Evolutionary conservation across 2,797 vertebrate species (phyloP), one percentile per base, ranked within the genome.

Genomic region (Tangara arthus): DNA sequence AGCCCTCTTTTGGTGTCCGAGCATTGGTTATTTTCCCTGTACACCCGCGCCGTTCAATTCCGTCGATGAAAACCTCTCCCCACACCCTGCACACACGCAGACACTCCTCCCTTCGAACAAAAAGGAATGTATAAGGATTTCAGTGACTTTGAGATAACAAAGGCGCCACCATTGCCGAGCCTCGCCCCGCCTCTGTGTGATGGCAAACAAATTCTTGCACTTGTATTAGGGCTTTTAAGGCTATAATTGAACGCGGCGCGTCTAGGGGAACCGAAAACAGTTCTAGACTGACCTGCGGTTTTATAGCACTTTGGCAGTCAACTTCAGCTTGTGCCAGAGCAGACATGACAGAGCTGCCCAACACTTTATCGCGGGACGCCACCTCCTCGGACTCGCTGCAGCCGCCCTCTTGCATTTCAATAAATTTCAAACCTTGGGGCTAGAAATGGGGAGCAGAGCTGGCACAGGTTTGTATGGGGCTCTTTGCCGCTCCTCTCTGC

Each of bases 121-220:
- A 97, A 97, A 97, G 97, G 96, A 96, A 97, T 95, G 96, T 95
- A 77, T 94, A 94, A 96, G 96, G 97, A 95, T 97, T 97, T 96
- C 97, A 93, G 97, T 92, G 97, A 97, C 97, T 97, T 97, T 97
- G 97, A 96, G 95, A 98, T 98, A 98, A 98, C 98, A 98, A 98
- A 98, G 97, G 97, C 96, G 97, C 98, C 97, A 97, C 98, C 98
- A 98, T 95, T 97, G 97, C 95, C 77, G 93, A 97, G 97, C 93
- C 97, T 98, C 93, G 98, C 98, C 98, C 98, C 98, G 98, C 99
- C 99, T 99, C 98, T 98, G 92, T 93, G 97, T 98, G 98, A 98
- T 98, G 98, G 98, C 98, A 98, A 98, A 98, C 98, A 98, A 98
- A 98, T 98, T 99, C 98, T 98, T 98, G 97, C 98, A 98, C 98